These are phyloP conservation scores for Hypanus sabinus DNA, from an alignment of 2,113 vertebrate species.

Conservation along the genomic window DNA sequence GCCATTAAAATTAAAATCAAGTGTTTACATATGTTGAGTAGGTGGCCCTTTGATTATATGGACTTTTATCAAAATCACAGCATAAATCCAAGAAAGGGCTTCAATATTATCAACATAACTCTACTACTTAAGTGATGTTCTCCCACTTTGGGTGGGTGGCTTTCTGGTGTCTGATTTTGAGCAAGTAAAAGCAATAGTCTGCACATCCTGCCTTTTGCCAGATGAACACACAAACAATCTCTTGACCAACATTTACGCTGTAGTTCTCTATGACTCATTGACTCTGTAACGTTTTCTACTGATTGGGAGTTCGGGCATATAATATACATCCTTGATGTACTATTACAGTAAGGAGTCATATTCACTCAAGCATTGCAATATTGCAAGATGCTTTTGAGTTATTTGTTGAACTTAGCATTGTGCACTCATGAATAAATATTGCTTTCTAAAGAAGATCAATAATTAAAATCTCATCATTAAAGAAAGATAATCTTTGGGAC, in stretches of 20 bases:
- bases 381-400: neutral
- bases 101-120: neutral
- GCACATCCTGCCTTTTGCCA: neutral
- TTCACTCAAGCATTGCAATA: neutral
- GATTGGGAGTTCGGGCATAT: neutral
- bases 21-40: neutral
- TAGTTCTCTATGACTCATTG: too few species aligned
- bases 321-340: neutral
- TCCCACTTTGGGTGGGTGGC: neutral
- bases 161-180: neutral
- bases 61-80: neutral
- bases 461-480: neutral
- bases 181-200: neutral
- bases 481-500: neutral
- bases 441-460: neutral
- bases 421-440: neutral
- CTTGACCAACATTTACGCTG: neutral
- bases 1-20: neutral
- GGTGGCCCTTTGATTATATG: neutral
- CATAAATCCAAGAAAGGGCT: neutral
- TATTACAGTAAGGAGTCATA: neutral
- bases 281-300: neutral
- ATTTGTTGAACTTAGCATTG: neutral
- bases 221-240: neutral
- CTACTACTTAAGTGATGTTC: neutral